Percentiles rank a stretch among this genome's conserved stretches.
Evolutionary conservation across 2,888 invertebrate species (phyloP).

Genomic region (Capitulum mitella): DNA sequence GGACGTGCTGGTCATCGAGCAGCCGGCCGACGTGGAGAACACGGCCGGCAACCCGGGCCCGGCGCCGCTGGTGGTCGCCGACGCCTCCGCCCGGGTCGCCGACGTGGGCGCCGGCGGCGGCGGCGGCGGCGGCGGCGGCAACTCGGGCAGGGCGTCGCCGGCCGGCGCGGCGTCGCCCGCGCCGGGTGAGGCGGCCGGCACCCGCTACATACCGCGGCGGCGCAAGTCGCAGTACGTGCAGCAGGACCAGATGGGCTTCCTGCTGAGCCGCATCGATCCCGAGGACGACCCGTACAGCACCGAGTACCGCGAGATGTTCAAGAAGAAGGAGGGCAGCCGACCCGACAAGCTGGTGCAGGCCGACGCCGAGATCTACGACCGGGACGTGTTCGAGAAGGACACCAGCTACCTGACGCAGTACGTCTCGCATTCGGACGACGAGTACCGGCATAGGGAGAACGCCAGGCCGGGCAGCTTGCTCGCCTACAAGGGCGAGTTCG

Average conservation of each 20-base stretch:
- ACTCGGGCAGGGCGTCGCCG: background rate
- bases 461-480: background rate
- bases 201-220: background rate
- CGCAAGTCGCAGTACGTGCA: background rate
- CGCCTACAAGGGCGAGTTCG: background rate
- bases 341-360: background rate
- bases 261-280: background rate
- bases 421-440: background rate
- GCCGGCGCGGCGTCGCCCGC: constrained; percentile 6
- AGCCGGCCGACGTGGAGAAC: background rate
- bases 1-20: constrained; percentile 3
- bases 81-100: background rate
- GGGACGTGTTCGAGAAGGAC: background rate
- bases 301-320: constrained; percentile 3
- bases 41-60: background rate
- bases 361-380: background rate
- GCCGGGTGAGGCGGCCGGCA: background rate
- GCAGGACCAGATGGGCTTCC: background rate
- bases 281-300: constrained; percentile 15
- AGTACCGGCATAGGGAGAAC: background rate
- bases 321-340: background rate
- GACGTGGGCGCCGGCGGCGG: background rate
- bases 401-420: constrained; percentile 6
- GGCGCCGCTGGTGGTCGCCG: background rate
- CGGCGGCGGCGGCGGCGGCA: constrained; percentile 5